Base-by-base conservation (phyloP, 2,797 vertebrate genomes). In the Oreonectes daqikongensis region DNA sequence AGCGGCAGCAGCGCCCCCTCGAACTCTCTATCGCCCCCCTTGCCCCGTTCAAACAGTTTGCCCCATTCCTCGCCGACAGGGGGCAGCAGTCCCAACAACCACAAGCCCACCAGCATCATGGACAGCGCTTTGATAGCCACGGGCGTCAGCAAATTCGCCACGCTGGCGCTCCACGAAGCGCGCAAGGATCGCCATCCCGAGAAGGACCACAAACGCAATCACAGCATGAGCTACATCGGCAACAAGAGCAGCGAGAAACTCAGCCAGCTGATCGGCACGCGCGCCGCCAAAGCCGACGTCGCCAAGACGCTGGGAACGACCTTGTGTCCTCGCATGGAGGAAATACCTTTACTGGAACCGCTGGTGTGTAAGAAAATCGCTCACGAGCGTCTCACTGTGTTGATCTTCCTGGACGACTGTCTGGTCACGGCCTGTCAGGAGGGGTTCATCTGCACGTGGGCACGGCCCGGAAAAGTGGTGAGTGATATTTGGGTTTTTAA, bases 391-490 rank as follows among this genome's bases (percentile, higher is more conserved):
- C 97, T 99, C 93, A 97, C 96, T 87, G 97, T 99, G 87, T 92
- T 99, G 86, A 96, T 98, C 92, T 99, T 99, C 92, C 95, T 99
- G 90, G 97, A 98, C 93, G 97, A 99, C 95, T 97, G 96, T 94
- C 93, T 99, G 94, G 97, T 99, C 93, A 99, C 96, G 92, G 97
- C 96, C 93, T 99, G 97, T 94, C 97, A 99, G 95, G 97, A 99
- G 92, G 97, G 97, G 90, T 98, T 98, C 95, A 94, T 99, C 96
- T 99, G 97, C 96, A 99, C 97, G 90, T 99, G 97, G 97, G 97
- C 96, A 89, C 95, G 97, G 94, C 96, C 97, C 88, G 97, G 97
- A 91, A 98, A 99, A 96, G 95, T 96, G 95, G 97, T 97, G 94
- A 97, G 97, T 97, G 90, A 89, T 50, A 2, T 7, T 48, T 50